These are phyloP conservation scores for Microcebus lehilahytsara DNA, from an alignment of 2,113 vertebrate genomes.

Conservation along the genomic window DNA sequence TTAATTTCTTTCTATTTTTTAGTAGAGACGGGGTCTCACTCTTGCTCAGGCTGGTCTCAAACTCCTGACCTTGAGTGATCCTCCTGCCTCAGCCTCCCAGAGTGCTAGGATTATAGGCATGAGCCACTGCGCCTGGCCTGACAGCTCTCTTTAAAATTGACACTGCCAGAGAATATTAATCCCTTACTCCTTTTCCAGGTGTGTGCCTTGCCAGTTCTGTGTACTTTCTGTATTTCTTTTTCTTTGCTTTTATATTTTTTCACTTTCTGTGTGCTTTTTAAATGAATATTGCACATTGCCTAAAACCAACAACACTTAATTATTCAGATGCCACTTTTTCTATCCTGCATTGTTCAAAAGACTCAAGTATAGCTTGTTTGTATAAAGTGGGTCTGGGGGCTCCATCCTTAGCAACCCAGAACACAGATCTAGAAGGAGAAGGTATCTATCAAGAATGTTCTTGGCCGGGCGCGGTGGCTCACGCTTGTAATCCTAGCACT, in stretches of 20 bases:
- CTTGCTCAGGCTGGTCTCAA: too few species aligned
- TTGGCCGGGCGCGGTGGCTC: too few species aligned
- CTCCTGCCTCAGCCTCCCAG: too few species aligned
- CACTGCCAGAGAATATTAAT: not conserved
- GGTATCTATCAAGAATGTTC: constrained; percentile 47
- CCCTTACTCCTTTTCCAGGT: not conserved
- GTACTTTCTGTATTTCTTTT: not conserved
- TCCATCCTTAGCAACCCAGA: not conserved
- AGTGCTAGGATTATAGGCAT: too few species aligned
- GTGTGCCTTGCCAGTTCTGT: not conserved
- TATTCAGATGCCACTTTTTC: not conserved
- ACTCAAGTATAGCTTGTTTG: not conserved
- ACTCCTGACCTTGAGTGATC: too few species aligned
- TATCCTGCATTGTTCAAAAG: not conserved
- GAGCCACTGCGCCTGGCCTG: too few species aligned
- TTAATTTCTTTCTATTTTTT: too few species aligned
- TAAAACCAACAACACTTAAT: not conserved
- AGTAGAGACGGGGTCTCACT: too few species aligned
- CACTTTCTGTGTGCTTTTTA: not conserved
- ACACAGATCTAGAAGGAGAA: not conserved
- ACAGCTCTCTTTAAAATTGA: not conserved
- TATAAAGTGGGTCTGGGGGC: not conserved
- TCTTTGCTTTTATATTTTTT: not conserved
- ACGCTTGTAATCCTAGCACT: too few species aligned
- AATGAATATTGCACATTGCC: not conserved